Percentiles rank a stretch among this genome's conserved stretches.
These are phyloP conservation scores for Athetis lepigone DNA, from an alignment of 2,888 invertebrate genomes.

Conservation along the genomic window DNA sequence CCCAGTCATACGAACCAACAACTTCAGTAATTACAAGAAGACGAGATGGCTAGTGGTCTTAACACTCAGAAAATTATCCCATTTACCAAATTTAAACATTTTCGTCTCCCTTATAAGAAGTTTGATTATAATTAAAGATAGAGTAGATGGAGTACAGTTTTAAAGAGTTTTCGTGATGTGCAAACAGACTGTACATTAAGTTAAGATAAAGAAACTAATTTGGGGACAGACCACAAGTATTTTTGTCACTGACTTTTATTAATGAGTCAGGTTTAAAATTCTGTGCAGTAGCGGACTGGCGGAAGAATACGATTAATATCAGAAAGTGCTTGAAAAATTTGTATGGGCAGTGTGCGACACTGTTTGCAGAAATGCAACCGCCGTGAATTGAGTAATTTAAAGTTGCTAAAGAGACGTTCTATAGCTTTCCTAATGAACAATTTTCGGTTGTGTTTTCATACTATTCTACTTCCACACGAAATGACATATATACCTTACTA, in stretches of 20 bases:
- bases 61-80: conserved; percentile 28
- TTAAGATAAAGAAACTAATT: conserved; percentile 61
- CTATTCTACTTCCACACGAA: background rate
- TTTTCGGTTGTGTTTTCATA: background rate
- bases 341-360: conserved; percentile 43
- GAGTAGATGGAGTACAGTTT: conserved; percentile 31
- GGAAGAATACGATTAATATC: conserved; percentile 74
- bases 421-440: background rate
- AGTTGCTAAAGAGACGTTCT: conserved; percentile 4
- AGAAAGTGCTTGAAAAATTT: conserved; percentile 59
- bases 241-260: conserved; percentile 71
- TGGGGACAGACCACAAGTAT: conserved; percentile 50
- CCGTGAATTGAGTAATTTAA: conserved; percentile 18
- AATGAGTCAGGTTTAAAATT: conserved; percentile 77
- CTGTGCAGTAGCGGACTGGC: conserved; percentile 59
- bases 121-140: conserved; percentile 63
- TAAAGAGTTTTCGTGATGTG: conserved; percentile 54
- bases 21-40: conserved; percentile 7
- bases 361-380: conserved; percentile 37
- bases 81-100: conserved; percentile 36
- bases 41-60: background rate
- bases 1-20: too few species aligned
- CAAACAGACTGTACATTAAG: conserved; percentile 52
- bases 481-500: background rate
- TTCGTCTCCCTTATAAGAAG: conserved; percentile 28